A percentile compares a stretch with the other conserved stretches of the same genome.
Conservation (phyloP, 2,113 vertebrate species). For the Heloderma charlesbogerti region DNA sequence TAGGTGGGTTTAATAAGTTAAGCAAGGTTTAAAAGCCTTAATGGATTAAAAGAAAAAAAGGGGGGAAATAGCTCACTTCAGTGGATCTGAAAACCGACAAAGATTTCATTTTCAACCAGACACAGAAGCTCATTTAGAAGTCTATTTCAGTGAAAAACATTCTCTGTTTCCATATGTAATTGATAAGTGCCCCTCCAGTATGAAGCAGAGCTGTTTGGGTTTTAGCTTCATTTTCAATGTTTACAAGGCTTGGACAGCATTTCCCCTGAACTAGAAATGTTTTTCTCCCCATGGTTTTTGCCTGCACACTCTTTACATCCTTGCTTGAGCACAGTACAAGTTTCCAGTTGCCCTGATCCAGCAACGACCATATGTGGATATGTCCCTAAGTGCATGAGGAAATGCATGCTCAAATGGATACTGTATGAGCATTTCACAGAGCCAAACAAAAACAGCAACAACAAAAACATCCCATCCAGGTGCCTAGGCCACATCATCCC, state of each 20-base stretch:
- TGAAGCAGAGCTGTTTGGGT: conserved; percentile 54
- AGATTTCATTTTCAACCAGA: conserved; percentile 64
- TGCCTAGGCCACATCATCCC: too few relatives aligned
- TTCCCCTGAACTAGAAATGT: conserved; percentile 61
- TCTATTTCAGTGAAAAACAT: conserved; percentile 43
- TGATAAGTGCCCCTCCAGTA: conserved; percentile 65
- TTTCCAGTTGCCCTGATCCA: conserved; percentile 4
- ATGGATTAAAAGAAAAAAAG: conserved; percentile 17
- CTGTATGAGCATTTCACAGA: not conserved
- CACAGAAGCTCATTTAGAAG: conserved; percentile 70
- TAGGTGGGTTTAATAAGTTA: conserved; percentile 45
- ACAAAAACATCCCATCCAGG: not conserved
- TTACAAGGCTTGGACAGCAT: conserved; percentile 65
- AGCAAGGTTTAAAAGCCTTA: not conserved
- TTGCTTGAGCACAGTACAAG: not conserved
- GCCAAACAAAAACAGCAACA: not conserved
- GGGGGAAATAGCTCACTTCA: conserved; percentile 39
- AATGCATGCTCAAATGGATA: not conserved
- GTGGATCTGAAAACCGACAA: conserved; percentile 61
- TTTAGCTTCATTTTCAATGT: conserved; percentile 68
- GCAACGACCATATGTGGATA: not conserved
- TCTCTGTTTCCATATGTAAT: conserved; percentile 64
- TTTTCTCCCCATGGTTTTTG: conserved; percentile 54
- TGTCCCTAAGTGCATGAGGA: not conserved
- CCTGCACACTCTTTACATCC: conserved; percentile 35